These are phyloP conservation scores for Cichladusa arquata DNA, from an alignment of 2,113 vertebrate genomes.

Conservation along the genomic window DNA sequence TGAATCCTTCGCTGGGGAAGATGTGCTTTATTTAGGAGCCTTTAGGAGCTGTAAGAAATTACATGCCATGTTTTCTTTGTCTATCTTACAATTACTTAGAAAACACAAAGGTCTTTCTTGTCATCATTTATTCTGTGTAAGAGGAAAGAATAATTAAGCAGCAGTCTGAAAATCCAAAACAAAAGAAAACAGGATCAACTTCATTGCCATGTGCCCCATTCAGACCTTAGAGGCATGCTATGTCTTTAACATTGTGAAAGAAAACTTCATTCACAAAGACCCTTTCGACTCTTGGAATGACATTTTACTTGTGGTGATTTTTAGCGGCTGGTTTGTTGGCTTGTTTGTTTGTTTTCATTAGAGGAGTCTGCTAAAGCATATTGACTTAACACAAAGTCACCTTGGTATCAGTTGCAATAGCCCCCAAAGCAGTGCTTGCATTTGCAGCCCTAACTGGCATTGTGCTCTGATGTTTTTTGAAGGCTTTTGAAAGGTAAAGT, in stretches of 20 bases:
- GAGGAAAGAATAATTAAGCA: neutral
- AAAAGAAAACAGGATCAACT: neutral
- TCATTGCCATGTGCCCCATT: neutral
- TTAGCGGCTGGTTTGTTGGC: neutral
- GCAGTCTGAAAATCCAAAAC: neutral
- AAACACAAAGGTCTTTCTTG: neutral
- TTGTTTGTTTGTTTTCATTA: conserved; percentile 53
- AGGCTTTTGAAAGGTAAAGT: neutral
- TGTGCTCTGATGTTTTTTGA: neutral
- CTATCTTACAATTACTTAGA: neutral
- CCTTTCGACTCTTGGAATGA: neutral
- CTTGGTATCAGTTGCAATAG: neutral
- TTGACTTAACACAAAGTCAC: conserved; percentile 43
- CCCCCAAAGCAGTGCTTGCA: neutral
- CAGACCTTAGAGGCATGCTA: neutral
- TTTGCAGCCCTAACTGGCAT: neutral
- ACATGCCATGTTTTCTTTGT: neutral
- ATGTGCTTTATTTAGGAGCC: neutral
- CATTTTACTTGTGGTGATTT: conserved; percentile 4
- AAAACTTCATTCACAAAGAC: neutral
- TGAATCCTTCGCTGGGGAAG: neutral
- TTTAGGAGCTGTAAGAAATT: neutral
- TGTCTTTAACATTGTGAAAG: neutral
- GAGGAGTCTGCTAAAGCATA: conserved; percentile 14
- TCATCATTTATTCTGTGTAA: neutral